phyloP scores from a whole-genome alignment of 2,113 vertebrate species.

The Gadus chalcogrammus region DNA sequence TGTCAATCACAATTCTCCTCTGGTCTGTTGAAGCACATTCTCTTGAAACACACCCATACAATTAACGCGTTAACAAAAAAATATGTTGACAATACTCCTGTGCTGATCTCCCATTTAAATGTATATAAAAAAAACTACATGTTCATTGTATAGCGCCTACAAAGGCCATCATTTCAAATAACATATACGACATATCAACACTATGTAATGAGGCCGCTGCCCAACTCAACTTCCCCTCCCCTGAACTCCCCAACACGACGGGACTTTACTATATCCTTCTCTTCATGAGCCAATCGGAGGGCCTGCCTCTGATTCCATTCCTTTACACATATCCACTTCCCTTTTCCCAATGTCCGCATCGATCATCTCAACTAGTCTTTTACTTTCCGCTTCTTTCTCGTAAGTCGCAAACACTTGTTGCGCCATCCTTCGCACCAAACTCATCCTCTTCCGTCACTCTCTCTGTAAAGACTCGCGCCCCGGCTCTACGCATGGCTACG shows the following conservation, averaged over 20 bases:
- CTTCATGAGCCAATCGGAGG: constrained; percentile 45
- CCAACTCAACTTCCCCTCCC: constrained; percentile 23
- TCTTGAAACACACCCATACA: no score
- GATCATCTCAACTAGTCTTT: constrained; percentile 14
- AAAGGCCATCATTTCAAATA: constrained; percentile 29
- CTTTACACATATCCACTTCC: constrained; percentile 48
- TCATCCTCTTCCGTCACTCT: not conserved
- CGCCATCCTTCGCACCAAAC: constrained; percentile 1
- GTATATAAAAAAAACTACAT: constrained; percentile 25
- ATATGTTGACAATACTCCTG: constrained; percentile 20
- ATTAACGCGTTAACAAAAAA: constrained; percentile 13
- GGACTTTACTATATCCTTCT: constrained; percentile 43
- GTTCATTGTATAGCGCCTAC: constrained; percentile 13
- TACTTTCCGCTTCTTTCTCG: constrained; percentile 45
- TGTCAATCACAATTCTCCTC: no score
- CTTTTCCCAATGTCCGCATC: constrained; percentile 8
- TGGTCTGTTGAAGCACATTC: no score
- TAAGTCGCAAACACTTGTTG: constrained; percentile 7
- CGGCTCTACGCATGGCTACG: constrained; percentile 41
- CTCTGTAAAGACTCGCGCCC: constrained; percentile 5
- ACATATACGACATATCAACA: constrained; percentile 41
- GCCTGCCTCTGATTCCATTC: constrained; percentile 55
- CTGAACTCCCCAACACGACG: constrained; percentile 1
- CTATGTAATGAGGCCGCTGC: constrained; percentile 8
- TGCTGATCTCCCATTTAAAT: constrained; percentile 31